Evolutionary conservation across 2,113 vertebrate species (phyloP), one percentile per base, ranked within the genome.

Genomic region (Dasyornis broadbenti): DNA sequence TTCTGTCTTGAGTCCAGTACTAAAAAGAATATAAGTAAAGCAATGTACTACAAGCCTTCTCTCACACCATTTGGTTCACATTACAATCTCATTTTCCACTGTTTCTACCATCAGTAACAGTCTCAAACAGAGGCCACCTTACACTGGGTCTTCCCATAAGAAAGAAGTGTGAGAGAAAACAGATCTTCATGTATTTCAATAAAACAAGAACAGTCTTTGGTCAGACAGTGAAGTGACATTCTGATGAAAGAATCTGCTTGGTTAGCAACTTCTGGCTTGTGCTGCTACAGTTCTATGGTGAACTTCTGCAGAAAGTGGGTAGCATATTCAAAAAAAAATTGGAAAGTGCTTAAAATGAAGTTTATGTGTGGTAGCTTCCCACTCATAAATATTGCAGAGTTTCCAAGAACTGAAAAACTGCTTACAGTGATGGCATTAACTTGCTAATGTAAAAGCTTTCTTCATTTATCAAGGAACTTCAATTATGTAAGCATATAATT

Each of bases 191-290:
- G 57, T 82, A 44, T 94, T 93, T 94, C 49, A 86, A 85, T 94
- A 94, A 95, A 95, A 96, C 64, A 85, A 94, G 85, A 94, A 92
- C 53, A 95, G 86, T 97, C 97, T 98, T 98, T 98, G 98, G 97
- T 98, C 95, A 98, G 95, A 97, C 95, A 97, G 94, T 73, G 83
- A 97, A 95, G 93, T 94, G 96, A 97, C 22, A 76, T 82, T 96
- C 86, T 94, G 72, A 96, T 83, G 90, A 45, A 96, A 95, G 86
- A 91, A 90, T 94, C 47, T 83, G 82, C 72, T 92, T 94, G 47
- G 83, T 96, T 81, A 96, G 75, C 60, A 92, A 94, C 82, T n/a
- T 73, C 42, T 56, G 28, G 92, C 82, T 95, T 96, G 84, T 96
- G 86, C 63, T 96, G 64, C 90, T 94, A 80, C 87, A 82, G 69